Percentiles rank a stretch among this genome's conserved stretches.
These are phyloP conservation scores for Malurus melanocephalus DNA, from an alignment of 2,113 vertebrate genomes.

Conservation along the genomic window DNA sequence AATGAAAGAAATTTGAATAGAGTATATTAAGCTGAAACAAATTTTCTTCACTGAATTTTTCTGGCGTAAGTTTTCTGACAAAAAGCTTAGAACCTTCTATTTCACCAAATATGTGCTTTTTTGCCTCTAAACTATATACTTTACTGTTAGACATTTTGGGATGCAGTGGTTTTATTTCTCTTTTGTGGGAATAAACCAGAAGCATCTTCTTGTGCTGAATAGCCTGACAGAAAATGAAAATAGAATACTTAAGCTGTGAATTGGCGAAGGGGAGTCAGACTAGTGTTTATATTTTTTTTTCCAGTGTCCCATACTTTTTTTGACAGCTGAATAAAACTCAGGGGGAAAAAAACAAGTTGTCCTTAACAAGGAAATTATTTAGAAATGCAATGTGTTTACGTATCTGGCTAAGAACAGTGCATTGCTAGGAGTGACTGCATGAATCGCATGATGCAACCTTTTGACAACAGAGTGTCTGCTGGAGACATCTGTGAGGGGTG, in stretches of 20 bases:
- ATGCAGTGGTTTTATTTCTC: conserved; percentile 33
- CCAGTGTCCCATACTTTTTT: neutral
- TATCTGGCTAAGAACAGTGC: conserved; percentile 71
- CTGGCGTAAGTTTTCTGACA: neutral
- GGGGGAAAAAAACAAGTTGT: neutral
- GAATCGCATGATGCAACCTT: conserved; percentile 82
- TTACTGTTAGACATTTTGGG: conserved; percentile 29
- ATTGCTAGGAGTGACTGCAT: conserved; percentile 80
- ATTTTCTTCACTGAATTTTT: neutral
- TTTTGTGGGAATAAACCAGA: conserved; percentile 15
- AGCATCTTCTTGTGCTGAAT: neutral
- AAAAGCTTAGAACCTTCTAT: neutral
- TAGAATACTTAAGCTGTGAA: neutral
- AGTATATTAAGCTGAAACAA: neutral
- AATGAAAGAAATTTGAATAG: neutral
- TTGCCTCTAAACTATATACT: conserved; percentile 3
- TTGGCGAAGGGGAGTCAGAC: neutral
- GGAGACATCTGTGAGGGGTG: conserved; percentile 87
- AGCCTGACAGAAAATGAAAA: neutral
- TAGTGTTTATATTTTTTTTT: neutral
- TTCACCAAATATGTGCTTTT: neutral
- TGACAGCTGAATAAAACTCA: conserved; percentile 1
- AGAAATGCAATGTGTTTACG: conserved; percentile 51
- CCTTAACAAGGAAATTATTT: conserved; percentile 63
- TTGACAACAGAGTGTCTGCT: conserved; percentile 89